These are phyloP conservation scores for Euleptes europaea DNA, from an alignment of 2,113 vertebrate genomes.

Conservation along the genomic window DNA sequence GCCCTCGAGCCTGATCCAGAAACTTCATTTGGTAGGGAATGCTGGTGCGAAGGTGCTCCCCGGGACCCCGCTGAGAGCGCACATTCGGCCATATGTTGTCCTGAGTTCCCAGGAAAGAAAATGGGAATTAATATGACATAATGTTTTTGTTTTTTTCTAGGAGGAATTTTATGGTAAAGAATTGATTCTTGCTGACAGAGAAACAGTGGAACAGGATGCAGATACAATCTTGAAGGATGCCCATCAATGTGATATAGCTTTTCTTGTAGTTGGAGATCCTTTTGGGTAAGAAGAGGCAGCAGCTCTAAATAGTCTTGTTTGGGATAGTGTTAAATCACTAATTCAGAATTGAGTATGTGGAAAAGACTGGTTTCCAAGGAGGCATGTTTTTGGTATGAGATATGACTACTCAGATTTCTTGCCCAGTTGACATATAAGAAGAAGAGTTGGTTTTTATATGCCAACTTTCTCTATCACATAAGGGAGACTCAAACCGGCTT, in stretches of 20 bases:
- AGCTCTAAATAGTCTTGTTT: background rate
- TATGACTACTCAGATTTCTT: background rate
- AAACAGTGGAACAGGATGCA: slow-evolving; percentile 91
- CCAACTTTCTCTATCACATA: too few species aligned
- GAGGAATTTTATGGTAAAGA: slow-evolving; percentile 94
- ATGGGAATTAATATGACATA: background rate
- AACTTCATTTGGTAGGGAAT: too few species aligned
- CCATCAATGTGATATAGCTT: slow-evolving; percentile 84
- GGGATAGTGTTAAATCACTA: background rate
- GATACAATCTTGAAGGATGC: slow-evolving; percentile 90
- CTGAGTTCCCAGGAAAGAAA: background rate
- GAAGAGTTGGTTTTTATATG: too few species aligned
- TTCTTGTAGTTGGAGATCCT: slow-evolving; percentile 96
- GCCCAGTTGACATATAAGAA: background rate
- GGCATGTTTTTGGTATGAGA: background rate
- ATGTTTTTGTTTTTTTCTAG: slow-evolving; percentile 71
- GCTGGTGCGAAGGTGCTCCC: too few species aligned
- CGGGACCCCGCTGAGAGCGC: too few species aligned
- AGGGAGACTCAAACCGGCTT: too few species aligned
- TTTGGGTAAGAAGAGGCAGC: slow-evolving; percentile 87
- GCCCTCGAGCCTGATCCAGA: too few species aligned
- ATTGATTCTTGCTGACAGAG: slow-evolving; percentile 91
- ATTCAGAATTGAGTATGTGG: background rate
- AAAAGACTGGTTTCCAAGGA: background rate
- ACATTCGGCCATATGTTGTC: too few species aligned